phyloP scores from a whole-genome alignment of 2,797 vertebrate species.

The Staurois parvus region DNA sequence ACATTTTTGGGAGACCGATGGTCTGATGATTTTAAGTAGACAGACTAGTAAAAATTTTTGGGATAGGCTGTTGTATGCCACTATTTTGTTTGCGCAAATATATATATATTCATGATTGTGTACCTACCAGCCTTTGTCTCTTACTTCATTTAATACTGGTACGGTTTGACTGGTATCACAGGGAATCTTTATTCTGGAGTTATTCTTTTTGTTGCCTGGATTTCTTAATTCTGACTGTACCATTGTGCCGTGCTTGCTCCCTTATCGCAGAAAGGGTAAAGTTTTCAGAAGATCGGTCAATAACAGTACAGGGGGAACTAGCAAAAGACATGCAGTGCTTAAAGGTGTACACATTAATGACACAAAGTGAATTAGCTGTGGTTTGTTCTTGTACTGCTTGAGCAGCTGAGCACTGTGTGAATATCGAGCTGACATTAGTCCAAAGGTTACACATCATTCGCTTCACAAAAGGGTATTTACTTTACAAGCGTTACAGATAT shows the following conservation, averaged over 20 bases:
- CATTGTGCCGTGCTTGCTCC: not conserved
- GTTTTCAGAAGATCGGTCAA: conserved; percentile 15
- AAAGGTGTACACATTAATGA: conserved; percentile 61
- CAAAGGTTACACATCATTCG: conserved; percentile 66
- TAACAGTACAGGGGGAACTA: conserved; percentile 4
- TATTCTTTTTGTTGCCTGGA: not conserved
- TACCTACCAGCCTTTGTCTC: no score
- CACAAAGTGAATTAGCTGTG: conserved; percentile 64
- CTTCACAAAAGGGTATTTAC: conserved; percentile 68
- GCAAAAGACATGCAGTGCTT: conserved; percentile 28
- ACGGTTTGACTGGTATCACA: not conserved
- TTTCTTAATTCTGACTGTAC: not conserved
- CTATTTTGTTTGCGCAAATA: no score
- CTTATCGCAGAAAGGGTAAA: not conserved
- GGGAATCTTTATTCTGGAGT: not conserved
- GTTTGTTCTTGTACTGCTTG: conserved; percentile 63
- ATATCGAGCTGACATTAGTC: conserved; percentile 67
- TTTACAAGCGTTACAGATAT: conserved; percentile 65
- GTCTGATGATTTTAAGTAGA: no score
- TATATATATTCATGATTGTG: no score
- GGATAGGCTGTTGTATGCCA: no score
- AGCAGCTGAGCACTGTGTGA: conserved; percentile 65
- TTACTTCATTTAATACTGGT: not conserved
- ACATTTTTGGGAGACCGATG: no score
- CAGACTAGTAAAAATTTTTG: no score